Conservation (phyloP, 2,113 vertebrate genomes). For the Agelaius phoeniceus region DNA sequence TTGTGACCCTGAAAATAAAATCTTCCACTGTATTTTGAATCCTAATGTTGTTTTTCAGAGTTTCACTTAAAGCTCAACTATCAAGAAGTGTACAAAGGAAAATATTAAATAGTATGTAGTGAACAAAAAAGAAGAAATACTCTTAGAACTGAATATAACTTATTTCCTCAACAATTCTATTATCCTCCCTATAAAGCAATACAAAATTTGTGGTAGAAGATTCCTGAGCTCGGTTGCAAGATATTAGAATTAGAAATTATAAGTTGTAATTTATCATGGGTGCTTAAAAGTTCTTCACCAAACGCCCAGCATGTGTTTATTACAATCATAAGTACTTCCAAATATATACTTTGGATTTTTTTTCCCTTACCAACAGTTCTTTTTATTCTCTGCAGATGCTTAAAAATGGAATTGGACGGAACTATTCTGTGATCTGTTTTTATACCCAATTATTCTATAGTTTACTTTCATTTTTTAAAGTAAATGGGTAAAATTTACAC, state of each 20-base stretch:
- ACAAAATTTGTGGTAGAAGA: conserved; percentile 20
- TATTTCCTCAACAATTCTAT: neutral
- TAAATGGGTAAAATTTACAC: neutral
- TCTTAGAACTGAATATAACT: conserved; percentile 37
- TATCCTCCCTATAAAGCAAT: conserved; percentile 18
- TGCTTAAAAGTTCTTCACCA: conserved; percentile 39
- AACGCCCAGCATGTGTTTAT: neutral
- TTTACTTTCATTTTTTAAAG: neutral
- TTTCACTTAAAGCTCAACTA: conserved; percentile 69
- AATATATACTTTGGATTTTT: neutral
- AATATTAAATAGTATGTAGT: conserved; percentile 63
- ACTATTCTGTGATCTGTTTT: neutral
- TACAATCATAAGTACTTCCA: neutral
- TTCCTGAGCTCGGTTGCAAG: neutral
- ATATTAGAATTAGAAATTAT: neutral
- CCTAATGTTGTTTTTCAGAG: conserved; percentile 64
- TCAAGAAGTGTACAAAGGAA: conserved; percentile 58
- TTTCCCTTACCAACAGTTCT: neutral
- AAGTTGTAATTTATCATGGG: conserved; percentile 3
- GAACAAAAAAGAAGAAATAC: conserved; percentile 56
- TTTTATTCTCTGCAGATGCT: neutral
- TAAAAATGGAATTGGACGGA: neutral
- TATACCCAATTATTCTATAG: neutral
- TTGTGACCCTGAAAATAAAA: conserved; percentile 81
- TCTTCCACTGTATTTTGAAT: conserved; percentile 73